A percentile compares a stretch with the other conserved stretches of the same genome.
Evolutionary conservation across 2,888 invertebrate species (phyloP).

Genomic region (Neria commutata): DNA sequence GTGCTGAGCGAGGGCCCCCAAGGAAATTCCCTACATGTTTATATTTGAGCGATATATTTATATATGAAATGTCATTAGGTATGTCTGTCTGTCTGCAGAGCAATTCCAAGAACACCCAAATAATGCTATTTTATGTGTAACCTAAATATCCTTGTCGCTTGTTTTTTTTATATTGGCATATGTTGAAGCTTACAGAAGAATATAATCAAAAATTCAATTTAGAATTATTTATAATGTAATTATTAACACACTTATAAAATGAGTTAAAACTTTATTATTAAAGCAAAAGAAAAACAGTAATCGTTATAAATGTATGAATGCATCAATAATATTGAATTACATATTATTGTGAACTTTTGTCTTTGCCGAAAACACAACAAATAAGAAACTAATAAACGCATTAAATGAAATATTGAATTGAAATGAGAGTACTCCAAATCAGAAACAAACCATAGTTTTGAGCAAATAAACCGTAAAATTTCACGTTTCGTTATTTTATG

Average conservation of each 20-base stretch:
- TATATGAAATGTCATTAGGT: no score
- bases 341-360: not conserved
- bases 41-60: no score
- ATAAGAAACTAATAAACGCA: not conserved
- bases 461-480: no score
- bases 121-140: constrained; percentile 4
- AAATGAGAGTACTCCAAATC: no score
- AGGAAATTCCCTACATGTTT: no score
- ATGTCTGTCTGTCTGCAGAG: not conserved
- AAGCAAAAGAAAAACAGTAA: constrained; percentile 10
- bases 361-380: not conserved
- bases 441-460: no score
- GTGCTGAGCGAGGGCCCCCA: no score
- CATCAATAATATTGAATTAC: not conserved
- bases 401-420: no score
- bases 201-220: constrained; percentile 6
- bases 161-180: no score
- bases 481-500: no score
- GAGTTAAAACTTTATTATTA: constrained; percentile 11
- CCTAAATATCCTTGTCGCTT: constrained; percentile 3
- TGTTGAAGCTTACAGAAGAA: not conserved
- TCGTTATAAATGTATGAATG: constrained; percentile 7
- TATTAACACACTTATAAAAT: not conserved
- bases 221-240: constrained; percentile 11
- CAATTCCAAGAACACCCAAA: no score